Conservation (phyloP, 2,113 vertebrate genomes). For the Takifugu bimaculatus region DNA sequence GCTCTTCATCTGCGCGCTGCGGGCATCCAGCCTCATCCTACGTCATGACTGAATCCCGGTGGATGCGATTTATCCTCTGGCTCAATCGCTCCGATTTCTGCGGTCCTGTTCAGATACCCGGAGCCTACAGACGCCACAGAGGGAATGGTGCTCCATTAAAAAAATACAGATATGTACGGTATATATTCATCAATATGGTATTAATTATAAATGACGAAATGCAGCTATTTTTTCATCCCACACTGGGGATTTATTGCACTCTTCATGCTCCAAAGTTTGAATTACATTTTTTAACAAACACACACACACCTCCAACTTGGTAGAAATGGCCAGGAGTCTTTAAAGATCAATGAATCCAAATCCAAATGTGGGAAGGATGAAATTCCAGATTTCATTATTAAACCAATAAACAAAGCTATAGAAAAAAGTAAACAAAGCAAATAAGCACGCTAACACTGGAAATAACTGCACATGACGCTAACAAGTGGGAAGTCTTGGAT, state of each 20-base stretch:
- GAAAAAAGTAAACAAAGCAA: too few species aligned
- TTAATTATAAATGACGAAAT: too few species aligned
- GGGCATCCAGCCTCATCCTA: conserved; percentile 51
- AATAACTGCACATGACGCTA: too few species aligned
- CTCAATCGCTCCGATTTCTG: conserved; percentile 20
- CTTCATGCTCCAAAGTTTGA: not conserved
- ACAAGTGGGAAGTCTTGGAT: not conserved
- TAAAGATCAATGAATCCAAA: conserved; percentile 8
- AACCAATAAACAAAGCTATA: too few species aligned
- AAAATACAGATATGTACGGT: too few species aligned
- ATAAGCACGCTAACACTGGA: too few species aligned
- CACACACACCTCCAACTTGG: not conserved
- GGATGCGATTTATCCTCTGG: conserved; percentile 24
- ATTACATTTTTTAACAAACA: not conserved
- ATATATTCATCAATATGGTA: too few species aligned
- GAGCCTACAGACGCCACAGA: too few species aligned
- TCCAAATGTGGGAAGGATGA: not conserved
- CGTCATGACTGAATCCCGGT: conserved; percentile 63
- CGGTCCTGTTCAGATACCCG: not conserved
- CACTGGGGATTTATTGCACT: not conserved
- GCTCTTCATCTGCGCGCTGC: conserved; percentile 55
- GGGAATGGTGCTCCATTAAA: too few species aligned
- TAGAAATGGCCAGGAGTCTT: conserved; percentile 1
- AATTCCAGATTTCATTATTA: not conserved
- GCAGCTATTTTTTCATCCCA: not conserved